Percentiles rank a stretch among this genome's conserved stretches.
Evolutionary conservation across 2,113 vertebrate species (phyloP).

Genomic region (Nipponia nippon): DNA sequence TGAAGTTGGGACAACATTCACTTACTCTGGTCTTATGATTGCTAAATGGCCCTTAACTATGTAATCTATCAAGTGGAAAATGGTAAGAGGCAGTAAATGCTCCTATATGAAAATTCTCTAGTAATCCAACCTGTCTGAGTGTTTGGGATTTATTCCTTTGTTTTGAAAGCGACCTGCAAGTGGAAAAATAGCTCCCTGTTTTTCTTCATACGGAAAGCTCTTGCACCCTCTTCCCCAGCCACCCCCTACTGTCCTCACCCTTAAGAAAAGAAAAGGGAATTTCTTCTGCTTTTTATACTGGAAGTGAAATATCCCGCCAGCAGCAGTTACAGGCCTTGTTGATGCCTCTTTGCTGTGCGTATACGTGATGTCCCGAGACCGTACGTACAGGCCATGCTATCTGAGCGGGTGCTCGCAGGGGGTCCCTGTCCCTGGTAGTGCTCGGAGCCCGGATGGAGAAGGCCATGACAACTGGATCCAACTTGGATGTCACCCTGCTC

Average conservation of each 20-base stretch:
- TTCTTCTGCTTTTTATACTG: neutral
- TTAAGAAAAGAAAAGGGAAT: neutral
- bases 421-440: neutral
- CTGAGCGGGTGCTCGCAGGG: neutral
- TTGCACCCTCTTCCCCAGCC: neutral
- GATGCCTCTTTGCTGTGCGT: neutral
- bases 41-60: neutral
- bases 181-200: neutral
- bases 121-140: neutral
- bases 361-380: accelerated
- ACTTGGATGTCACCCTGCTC: neutral
- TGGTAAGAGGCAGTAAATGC: neutral
- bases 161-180: neutral
- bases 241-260: neutral
- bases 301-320: neutral
- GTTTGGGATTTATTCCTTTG: neutral
- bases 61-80: neutral
- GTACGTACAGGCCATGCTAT: accelerated
- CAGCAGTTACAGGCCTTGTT: neutral
- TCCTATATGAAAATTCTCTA: neutral
- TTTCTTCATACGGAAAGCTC: neutral
- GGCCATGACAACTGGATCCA: neutral
- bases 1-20: neutral
- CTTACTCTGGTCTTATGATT: neutral
- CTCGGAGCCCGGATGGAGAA: accelerated